phyloP scores from a whole-genome alignment of 2,797 vertebrate species.

The Poliocrania exsul region DNA sequence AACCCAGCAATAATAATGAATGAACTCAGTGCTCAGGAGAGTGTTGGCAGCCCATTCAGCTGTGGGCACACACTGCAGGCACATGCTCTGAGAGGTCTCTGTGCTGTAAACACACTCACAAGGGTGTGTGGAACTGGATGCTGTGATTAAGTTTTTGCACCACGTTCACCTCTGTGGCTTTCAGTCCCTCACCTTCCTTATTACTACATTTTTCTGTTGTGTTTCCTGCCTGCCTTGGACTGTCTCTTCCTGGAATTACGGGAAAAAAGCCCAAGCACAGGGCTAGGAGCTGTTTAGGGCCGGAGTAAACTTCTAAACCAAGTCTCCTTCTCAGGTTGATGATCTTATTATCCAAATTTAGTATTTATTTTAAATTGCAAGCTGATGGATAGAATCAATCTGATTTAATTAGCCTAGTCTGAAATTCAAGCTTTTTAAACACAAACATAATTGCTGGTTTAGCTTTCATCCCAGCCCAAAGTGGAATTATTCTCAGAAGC shows the following conservation, averaged over 20 bases:
- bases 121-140: neutral
- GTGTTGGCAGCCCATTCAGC: neutral
- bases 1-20: constrained; percentile 23
- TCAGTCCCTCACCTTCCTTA: neutral
- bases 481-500: neutral
- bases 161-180: neutral
- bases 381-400: neutral
- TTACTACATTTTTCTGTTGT: neutral
- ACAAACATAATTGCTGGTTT: neutral
- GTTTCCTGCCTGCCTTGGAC: neutral
- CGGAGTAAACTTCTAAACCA: neutral
- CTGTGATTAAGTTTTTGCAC: neutral
- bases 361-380: neutral
- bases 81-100: neutral
- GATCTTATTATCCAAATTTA: neutral
- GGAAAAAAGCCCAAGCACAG: neutral
- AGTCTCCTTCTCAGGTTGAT: neutral
- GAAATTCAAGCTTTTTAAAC: neutral
- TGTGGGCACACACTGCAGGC: neutral
- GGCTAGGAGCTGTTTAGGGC: neutral
- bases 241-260: neutral
- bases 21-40: neutral
- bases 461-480: neutral
- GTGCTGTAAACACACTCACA: neutral
- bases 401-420: neutral